These are phyloP conservation scores for Argyresthia albistria DNA, from an alignment of 2,888 invertebrate genomes.

Conservation along the genomic window DNA sequence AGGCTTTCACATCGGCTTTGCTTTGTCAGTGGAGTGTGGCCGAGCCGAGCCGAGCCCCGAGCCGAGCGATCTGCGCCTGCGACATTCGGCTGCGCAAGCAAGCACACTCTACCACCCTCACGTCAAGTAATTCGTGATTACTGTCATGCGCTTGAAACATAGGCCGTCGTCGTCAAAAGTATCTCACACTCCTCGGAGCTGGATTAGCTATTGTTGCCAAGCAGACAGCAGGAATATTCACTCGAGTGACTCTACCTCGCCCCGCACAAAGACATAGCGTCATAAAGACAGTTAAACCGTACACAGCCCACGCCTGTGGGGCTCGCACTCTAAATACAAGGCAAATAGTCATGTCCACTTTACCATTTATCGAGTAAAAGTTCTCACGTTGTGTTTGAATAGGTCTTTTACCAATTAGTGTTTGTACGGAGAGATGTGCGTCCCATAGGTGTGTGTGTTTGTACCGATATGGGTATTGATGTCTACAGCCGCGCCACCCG, in stretches of 20 bases:
- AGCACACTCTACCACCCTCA: too few relatives aligned
- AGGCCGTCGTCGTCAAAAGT: too few relatives aligned
- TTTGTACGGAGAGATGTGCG: conserved; percentile 49
- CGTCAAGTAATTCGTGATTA: too few relatives aligned
- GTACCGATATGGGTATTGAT: conserved; percentile 9
- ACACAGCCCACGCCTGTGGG: conserved; percentile 43
- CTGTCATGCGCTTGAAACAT: too few relatives aligned
- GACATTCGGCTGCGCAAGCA: too few relatives aligned
- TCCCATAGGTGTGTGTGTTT: not conserved
- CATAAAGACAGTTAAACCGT: not conserved
- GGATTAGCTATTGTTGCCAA: too few relatives aligned
- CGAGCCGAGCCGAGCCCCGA: not conserved
- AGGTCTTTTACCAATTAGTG: conserved; percentile 71
- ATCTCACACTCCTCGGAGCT: too few relatives aligned
- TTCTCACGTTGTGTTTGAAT: conserved; percentile 66
- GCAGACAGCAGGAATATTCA: too few relatives aligned
- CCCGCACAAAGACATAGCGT: not conserved
- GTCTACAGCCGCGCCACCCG: not conserved
- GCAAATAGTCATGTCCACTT: conserved; percentile 67
- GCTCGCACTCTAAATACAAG: conserved; percentile 67
- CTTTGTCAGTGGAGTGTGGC: conserved; percentile 4
- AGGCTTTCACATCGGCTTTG: conserved; percentile 20
- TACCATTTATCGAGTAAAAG: conserved; percentile 68
- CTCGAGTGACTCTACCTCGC: not conserved
- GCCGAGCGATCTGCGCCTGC: too few relatives aligned